These are phyloP conservation scores for Drosophila bipectinata DNA, from an alignment of 1,140 invertebrate genomes.

Conservation along the genomic window DNA sequence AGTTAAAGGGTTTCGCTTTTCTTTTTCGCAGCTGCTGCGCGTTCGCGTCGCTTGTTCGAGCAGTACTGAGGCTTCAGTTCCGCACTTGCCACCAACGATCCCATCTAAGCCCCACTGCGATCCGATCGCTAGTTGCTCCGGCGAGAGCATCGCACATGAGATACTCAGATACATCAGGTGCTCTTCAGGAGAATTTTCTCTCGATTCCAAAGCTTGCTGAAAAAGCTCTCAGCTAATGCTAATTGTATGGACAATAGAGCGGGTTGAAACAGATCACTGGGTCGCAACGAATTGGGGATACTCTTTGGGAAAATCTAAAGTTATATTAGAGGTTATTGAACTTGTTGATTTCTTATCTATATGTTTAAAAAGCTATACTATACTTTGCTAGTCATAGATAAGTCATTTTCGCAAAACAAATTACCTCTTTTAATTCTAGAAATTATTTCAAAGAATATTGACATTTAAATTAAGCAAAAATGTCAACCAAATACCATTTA, in stretches of 20 bases:
- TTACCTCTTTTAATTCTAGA: no score
- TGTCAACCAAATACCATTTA: no score
- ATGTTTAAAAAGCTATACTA: no score
- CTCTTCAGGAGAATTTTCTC: background rate
- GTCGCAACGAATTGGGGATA: background rate
- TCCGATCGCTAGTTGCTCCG: constrained; percentile 4
- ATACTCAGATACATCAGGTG: background rate
- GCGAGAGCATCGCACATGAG: constrained; percentile 4
- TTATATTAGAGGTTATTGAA: background rate
- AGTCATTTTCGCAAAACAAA: no score
- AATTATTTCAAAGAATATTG: no score
- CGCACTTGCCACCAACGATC: constrained; percentile 58
- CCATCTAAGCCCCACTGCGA: constrained; percentile 17
- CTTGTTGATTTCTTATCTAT: no score
- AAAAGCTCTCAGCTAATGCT: background rate
- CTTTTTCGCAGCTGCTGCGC: constrained; percentile 32
- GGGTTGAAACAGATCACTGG: background rate
- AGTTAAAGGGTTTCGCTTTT: constrained; percentile 31
- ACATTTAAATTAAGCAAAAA: no score
- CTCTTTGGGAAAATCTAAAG: background rate
- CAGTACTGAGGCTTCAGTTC: constrained; percentile 61
- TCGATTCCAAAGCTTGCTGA: background rate
- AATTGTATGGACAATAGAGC: constrained; percentile 3
- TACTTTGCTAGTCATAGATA: no score
- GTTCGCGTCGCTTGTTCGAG: constrained; percentile 57